phyloP scores from a whole-genome alignment of 2,113 vertebrate genomes.

The Silurus meridionalis region DNA sequence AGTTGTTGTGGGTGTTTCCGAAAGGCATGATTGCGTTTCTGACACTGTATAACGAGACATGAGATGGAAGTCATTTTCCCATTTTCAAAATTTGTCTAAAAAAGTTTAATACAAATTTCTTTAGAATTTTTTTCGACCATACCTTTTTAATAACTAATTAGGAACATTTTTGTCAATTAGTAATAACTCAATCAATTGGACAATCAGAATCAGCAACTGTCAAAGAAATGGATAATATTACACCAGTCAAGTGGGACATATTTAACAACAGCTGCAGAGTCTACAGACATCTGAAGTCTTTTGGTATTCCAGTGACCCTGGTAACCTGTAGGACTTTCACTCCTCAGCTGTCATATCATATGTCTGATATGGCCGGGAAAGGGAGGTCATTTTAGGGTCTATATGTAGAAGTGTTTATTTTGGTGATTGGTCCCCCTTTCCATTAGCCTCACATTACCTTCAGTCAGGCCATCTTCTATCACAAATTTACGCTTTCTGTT shows the following conservation, averaged over 20 bases:
- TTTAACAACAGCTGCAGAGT: slow-evolving; percentile 11
- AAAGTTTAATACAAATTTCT: neutral
- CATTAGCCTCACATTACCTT: slow-evolving; percentile 26
- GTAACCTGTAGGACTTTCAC: slow-evolving; percentile 25
- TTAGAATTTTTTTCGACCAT: neutral
- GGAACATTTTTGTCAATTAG: neutral
- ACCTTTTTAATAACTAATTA: too few species aligned
- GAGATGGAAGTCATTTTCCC: neutral
- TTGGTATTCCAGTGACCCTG: neutral
- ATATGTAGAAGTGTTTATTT: slow-evolving; percentile 49
- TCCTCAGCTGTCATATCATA: slow-evolving; percentile 35
- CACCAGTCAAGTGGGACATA: neutral
- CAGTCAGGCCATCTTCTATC: neutral
- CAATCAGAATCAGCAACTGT: neutral
- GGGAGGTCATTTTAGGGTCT: slow-evolving; percentile 19
- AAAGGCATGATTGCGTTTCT: slow-evolving; percentile 83
- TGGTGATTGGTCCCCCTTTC: slow-evolving; percentile 7
- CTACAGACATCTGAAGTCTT: slow-evolving; percentile 23
- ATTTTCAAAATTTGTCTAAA: neutral
- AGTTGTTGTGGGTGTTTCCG: slow-evolving; percentile 93
- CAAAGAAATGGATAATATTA: neutral
- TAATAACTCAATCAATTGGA: neutral
- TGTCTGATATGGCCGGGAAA: slow-evolving; percentile 14
- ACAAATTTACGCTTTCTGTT: neutral
- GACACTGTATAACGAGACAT: slow-evolving; percentile 56